A percentile compares a stretch with the other conserved stretches of the same genome.
Conservation (phyloP, 2,797 vertebrate genomes). For the Cuculus canorus region DNA sequence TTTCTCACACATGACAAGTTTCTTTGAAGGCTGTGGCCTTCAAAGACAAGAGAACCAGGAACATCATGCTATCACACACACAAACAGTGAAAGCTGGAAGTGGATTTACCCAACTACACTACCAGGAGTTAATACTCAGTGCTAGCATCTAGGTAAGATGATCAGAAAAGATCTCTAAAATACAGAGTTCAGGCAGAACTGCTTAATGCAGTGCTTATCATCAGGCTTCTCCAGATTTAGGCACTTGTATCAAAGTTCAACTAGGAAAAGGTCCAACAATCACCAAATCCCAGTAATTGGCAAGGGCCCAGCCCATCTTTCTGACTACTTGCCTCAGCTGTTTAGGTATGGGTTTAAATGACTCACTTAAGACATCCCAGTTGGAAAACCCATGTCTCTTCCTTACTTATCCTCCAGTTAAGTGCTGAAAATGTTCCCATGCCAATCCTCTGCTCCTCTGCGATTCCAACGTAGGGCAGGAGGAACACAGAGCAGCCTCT, state of each 20-base stretch:
- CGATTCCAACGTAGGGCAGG: neutral
- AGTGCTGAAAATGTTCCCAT: neutral
- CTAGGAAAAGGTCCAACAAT: neutral
- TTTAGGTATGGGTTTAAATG: neutral
- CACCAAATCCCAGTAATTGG: neutral
- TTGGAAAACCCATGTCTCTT: neutral
- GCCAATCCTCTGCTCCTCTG: neutral
- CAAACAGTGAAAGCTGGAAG: accelerated
- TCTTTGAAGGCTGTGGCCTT: neutral
- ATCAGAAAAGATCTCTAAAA: neutral
- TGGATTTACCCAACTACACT: neutral
- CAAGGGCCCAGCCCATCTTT: neutral
- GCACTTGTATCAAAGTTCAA: neutral
- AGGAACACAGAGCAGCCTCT: neutral
- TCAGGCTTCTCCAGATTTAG: neutral
- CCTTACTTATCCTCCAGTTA: neutral
- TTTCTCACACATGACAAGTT: neutral
- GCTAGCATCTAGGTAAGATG: neutral
- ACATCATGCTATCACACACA: accelerated
- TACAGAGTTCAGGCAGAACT: neutral
- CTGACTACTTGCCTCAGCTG: neutral
- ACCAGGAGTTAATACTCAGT: neutral
- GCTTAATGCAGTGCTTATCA: neutral
- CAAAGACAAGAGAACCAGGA: neutral
- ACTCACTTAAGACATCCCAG: neutral